Percentiles rank a stretch among this genome's conserved stretches.
Evolutionary conservation across 2,113 vertebrate genomes (phyloP).

Genomic region (Oostethus manadensis): DNA sequence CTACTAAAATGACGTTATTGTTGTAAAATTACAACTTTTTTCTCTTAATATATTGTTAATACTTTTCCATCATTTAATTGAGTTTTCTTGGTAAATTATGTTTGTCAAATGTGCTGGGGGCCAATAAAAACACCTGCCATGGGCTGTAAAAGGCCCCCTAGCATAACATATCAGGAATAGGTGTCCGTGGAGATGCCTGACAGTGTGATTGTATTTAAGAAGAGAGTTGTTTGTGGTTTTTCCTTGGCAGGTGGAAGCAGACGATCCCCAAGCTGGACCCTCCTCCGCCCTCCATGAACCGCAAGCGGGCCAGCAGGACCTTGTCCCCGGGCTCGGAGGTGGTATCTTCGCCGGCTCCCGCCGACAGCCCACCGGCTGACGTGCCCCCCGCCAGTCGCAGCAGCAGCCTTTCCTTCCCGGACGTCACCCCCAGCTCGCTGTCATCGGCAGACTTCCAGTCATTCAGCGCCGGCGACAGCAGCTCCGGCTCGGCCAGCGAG

Average conservation of each 20-base stretch:
- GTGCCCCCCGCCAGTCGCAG: slow-evolving; percentile 37
- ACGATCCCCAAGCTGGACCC: slow-evolving; percentile 79
- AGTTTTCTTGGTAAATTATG: no score
- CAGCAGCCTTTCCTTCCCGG: slow-evolving; percentile 66
- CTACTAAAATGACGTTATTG: no score
- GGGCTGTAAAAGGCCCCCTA: no score
- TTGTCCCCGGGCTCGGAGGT: slow-evolving; percentile 67
- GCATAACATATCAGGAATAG: no score
- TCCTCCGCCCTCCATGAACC: slow-evolving; percentile 67
- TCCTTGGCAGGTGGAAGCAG: slow-evolving; percentile 62
- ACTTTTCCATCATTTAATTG: no score
- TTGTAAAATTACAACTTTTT: no score
- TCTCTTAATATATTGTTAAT: no score
- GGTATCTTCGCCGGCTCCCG: slow-evolving; percentile 2
- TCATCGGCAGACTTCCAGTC: slow-evolving; percentile 69
- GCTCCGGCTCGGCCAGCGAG: slow-evolving; percentile 69
- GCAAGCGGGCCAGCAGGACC: slow-evolving; percentile 77
- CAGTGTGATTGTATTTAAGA: no score
- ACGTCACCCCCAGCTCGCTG: slow-evolving; percentile 67
- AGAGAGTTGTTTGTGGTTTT: neutral
- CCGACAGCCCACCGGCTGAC: rapidly evolving
- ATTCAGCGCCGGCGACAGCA: slow-evolving; percentile 57
- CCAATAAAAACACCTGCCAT: no score
- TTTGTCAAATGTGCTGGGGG: no score
- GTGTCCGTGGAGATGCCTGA: no score